phyloP scores from a whole-genome alignment of 2,113 vertebrate species.

The Corythornis vintsioides region DNA sequence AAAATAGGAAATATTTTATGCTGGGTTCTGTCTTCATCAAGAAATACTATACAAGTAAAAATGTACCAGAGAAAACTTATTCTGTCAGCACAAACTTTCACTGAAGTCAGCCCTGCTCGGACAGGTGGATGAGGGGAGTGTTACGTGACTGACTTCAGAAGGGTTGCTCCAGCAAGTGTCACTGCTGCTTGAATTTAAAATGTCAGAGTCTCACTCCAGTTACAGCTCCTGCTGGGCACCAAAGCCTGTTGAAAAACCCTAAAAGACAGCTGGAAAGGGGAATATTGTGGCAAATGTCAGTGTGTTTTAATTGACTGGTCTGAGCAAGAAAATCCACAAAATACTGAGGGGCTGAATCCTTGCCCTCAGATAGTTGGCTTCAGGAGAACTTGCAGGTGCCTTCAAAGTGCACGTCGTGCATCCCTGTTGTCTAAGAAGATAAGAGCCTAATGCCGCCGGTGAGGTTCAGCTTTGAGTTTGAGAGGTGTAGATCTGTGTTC shows the following conservation, averaged over 20 bases:
- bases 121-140: background rate
- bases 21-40: background rate
- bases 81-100: background rate
- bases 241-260: constrained; percentile 55
- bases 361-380: constrained; percentile 43
- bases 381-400: constrained; percentile 44
- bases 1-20: background rate
- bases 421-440: constrained; percentile 55
- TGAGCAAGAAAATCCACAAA: constrained; percentile 26
- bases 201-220: constrained; percentile 26
- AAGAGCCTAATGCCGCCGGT: constrained; percentile 39
- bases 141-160: background rate
- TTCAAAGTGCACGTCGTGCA: constrained; percentile 27
- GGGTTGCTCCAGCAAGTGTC: background rate
- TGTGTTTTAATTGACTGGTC: constrained; percentile 58
- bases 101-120: background rate
- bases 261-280: constrained; percentile 51
- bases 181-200: constrained; percentile 42
- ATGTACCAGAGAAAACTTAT: background rate
- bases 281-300: constrained; percentile 18
- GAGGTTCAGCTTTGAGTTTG: constrained; percentile 60
- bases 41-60: background rate
- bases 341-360: constrained; percentile 46
- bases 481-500: constrained; percentile 10
- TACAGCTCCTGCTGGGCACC: constrained; percentile 58